A percentile compares a stretch with the other conserved stretches of the same genome.
These are phyloP conservation scores for Caenorhabditis latens DNA, from an alignment of 1,140 invertebrate genomes.

Conservation along the genomic window DNA sequence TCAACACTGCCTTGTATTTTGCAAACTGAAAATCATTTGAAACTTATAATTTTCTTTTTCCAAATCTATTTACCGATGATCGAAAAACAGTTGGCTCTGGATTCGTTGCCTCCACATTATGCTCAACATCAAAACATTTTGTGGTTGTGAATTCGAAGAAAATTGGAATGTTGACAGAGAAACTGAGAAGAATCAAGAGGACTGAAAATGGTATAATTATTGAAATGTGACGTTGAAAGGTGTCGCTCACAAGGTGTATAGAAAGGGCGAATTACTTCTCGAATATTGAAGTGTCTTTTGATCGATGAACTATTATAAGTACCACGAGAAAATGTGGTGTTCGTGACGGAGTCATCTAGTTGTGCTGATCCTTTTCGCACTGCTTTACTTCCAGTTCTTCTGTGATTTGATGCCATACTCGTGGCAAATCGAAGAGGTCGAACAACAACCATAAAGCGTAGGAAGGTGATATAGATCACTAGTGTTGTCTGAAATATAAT, in stretches of 20 bases:
- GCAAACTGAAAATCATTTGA: slow-evolving; percentile 59
- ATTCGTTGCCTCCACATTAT: slow-evolving; percentile 51
- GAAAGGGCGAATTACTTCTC: slow-evolving; percentile 38
- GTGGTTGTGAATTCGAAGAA: slow-evolving; percentile 63
- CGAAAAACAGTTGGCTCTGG: slow-evolving; percentile 62
- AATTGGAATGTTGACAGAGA: slow-evolving; percentile 63
- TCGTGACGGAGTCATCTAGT: slow-evolving; percentile 11
- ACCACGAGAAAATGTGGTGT: slow-evolving; percentile 1
- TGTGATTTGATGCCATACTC: slow-evolving; percentile 42
- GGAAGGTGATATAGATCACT: slow-evolving; percentile 64
- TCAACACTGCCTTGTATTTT: slow-evolving; percentile 63
- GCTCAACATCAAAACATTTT: slow-evolving; percentile 58
- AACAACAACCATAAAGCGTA: slow-evolving; percentile 65
- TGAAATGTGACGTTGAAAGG: neutral
- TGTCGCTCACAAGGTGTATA: slow-evolving; percentile 16
- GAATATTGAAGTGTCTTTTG: slow-evolving; percentile 24
- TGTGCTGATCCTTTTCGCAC: slow-evolving; percentile 14
- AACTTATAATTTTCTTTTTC: neutral
- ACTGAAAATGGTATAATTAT: slow-evolving; percentile 55
- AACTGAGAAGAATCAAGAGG: slow-evolving; percentile 56
- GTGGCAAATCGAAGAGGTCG: slow-evolving; percentile 63
- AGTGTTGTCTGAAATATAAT: slow-evolving; percentile 64
- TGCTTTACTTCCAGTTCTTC: slow-evolving; percentile 46
- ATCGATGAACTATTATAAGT: slow-evolving; percentile 49
- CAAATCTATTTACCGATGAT: slow-evolving; percentile 11